phyloP scores from a whole-genome alignment of 2,113 vertebrate species.

The Prunella fulvescens region DNA sequence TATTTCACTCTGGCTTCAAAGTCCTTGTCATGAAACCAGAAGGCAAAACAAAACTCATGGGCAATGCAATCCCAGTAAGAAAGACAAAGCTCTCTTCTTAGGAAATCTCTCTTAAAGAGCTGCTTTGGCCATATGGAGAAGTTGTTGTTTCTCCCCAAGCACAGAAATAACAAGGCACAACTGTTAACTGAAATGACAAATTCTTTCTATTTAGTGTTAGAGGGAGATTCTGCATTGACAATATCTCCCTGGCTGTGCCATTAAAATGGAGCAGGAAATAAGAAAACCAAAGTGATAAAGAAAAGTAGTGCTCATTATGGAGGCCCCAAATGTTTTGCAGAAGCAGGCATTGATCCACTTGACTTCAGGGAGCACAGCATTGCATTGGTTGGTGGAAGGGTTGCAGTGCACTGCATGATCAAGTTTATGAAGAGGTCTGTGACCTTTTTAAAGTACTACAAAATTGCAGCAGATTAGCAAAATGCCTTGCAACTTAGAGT shows the following conservation, averaged over 20 bases:
- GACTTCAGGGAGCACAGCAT: not conserved
- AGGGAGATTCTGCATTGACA: not conserved
- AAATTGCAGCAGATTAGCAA: slow-evolving; percentile 3
- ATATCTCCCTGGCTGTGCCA: not conserved
- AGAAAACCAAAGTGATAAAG: not conserved
- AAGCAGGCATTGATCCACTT: not conserved
- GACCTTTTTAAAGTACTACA: not conserved
- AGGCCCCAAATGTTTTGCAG: not conserved
- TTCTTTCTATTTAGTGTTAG: not conserved
- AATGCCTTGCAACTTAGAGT: not conserved
- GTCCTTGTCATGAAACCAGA: not conserved
- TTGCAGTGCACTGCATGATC: not conserved
- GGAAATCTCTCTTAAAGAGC: not conserved
- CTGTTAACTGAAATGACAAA: not conserved
- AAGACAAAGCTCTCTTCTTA: not conserved
- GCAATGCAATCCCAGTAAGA: not conserved
- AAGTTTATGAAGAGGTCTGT: not conserved
- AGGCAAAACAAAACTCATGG: not conserved
- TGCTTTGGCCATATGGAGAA: not conserved
- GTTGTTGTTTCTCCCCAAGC: not conserved
- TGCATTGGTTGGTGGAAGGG: not conserved
- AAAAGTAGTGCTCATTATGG: not conserved
- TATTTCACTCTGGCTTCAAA: not conserved
- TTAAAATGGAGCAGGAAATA: not conserved
- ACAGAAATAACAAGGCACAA: not conserved